Evolutionary conservation across 2,888 invertebrate species (phyloP).

Genomic region (Leptopilina syphax): DNA sequence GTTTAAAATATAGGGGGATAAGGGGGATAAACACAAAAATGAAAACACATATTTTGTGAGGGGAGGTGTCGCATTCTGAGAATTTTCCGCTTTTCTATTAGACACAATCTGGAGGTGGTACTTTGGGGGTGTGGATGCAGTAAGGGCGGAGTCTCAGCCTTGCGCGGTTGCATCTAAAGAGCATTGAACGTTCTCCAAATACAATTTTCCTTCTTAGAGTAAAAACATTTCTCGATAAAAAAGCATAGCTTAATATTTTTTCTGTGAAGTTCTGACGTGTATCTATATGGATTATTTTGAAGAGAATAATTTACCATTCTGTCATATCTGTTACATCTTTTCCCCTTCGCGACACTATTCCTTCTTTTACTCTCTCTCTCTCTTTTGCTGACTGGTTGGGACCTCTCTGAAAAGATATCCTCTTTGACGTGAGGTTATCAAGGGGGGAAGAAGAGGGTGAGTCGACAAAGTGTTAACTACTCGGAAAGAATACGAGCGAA

Average conservation of each 20-base stretch:
- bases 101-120: constrained; percentile 68
- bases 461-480: constrained; percentile 51
- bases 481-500: constrained; percentile 42
- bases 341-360: too few species aligned
- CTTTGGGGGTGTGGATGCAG: constrained; percentile 68
- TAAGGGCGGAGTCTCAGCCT: constrained; percentile 74
- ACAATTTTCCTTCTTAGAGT: constrained; percentile 41
- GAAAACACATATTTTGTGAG: not conserved
- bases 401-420: constrained; percentile 5
- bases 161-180: constrained; percentile 65
- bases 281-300: constrained; percentile 18
- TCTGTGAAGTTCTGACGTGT: constrained; percentile 21
- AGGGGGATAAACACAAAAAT: not conserved
- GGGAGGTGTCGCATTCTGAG: constrained; percentile 6
- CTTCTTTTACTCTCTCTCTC: too few species aligned
- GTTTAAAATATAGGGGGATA: not conserved
- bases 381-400: not conserved
- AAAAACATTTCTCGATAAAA: constrained; percentile 46
- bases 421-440: constrained; percentile 23
- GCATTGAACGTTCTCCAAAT: constrained; percentile 49
- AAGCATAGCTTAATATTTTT: constrained; percentile 38
- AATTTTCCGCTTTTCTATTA: constrained; percentile 45
- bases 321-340: constrained; percentile 8
- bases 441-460: constrained; percentile 46
- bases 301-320: constrained; percentile 43